A percentile compares a stretch with the other conserved stretches of the same genome.
These are phyloP conservation scores for Cliona cf. orientalis DNA, from an alignment of 37 sponge, comb jelly and placozoan genomes.

Conservation along the genomic window DNA sequence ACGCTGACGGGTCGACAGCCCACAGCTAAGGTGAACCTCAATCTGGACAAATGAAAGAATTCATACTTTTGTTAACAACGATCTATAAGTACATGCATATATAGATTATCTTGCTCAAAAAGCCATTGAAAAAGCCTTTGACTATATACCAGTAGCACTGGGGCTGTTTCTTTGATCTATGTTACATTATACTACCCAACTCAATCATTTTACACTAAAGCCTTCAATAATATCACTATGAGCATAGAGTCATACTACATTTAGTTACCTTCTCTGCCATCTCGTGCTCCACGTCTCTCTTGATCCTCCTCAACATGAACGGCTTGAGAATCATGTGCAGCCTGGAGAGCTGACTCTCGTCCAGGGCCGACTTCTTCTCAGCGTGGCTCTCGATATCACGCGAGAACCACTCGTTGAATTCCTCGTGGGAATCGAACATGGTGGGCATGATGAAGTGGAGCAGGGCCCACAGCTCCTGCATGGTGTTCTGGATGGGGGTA, in stretches of 20 bases:
- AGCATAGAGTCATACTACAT: not conserved
- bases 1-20: conserved; percentile 72
- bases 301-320: conserved; percentile 94
- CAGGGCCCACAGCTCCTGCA: conserved; percentile 98
- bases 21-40: conserved; percentile 82
- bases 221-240: not conserved
- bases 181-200: too few relatives aligned
- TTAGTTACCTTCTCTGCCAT: conserved; percentile 93
- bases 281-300: conserved; percentile 95
- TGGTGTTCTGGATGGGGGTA: conserved; percentile 97
- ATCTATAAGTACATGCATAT: too few relatives aligned
- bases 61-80: not conserved
- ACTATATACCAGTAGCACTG: too few relatives aligned
- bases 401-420: conserved; percentile 98
- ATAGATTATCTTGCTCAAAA: too few relatives aligned
- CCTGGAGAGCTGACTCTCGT: conserved; percentile 90
- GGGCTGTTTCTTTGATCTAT: too few relatives aligned
- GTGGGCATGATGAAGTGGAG: conserved; percentile 98
- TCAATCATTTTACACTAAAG: not conserved
- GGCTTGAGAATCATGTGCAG: conserved; percentile 97
- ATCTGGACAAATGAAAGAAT: conserved; percentile 46
- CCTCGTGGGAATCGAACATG: conserved; percentile 95
- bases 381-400: conserved; percentile 94
- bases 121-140: not conserved
- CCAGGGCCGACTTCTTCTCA: conserved; percentile 83